Evolutionary conservation across 2,113 vertebrate genomes (phyloP), one percentile per base, ranked within the genome.

Genomic region (Hippocampus zosterae): DNA sequence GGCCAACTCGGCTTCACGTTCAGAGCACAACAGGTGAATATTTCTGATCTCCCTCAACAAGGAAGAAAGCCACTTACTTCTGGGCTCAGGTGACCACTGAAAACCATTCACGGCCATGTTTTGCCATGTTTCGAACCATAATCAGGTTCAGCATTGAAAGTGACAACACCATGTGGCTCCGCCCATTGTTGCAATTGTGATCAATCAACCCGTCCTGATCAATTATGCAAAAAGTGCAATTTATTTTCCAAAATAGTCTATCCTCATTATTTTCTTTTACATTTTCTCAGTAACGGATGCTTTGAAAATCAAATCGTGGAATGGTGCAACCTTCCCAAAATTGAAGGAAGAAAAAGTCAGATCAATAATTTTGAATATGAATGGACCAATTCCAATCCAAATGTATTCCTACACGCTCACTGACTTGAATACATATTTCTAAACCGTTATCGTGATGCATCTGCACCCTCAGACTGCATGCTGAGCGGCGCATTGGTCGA

Each of bases 91-190:
- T 62, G 70, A 81, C 69, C 27, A 64, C 57, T 76, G 68, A 76
- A 77, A 80, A 81, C 76, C 70, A 72, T 72, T 82, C 79, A 69
- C 77, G 84, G 83, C 80, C 84, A 81, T 78, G 75, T 79, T 87
- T 81, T 87, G 83, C 80, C 84, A 81, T 78, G 75, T 79, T 87
- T 81, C 85, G 81, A 13, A 16, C 81, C 66, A 75, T 89, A 84
- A 88, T 87, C 80, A n/a, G n/a, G n/a, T n/a, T n/a, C n/a, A n/a
- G n/a, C n/a, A n/a, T n/a, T n/a, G n/a, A n/a, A n/a, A n/a, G n/a
- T n/a, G n/a, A n/a, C n/a, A n/a, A n/a, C n/a, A n/a, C n/a, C n/a
- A n/a, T n/a, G n/a, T n/a, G n/a, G n/a, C n/a, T n/a, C n/a, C n/a
- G n/a, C n/a, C n/a, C 33, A 37, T 37, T 0, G 33, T 37, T 37